Conservation (phyloP, 1,140 invertebrate genomes). For the Atta cephalotes region DNA sequence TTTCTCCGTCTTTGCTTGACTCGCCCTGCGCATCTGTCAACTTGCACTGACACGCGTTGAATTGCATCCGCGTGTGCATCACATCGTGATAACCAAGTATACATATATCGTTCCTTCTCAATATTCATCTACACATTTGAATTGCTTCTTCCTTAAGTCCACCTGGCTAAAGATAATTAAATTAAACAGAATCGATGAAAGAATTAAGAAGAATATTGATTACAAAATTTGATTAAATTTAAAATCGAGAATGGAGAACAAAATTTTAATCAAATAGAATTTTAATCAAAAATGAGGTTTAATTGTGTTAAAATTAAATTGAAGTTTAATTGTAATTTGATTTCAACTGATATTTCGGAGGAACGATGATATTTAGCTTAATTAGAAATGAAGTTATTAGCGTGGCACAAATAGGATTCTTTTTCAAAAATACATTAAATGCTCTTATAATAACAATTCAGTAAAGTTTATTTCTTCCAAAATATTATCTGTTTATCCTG, state of each 20-base stretch:
- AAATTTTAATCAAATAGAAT: background rate
- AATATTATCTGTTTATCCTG: background rate
- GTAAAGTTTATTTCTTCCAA: background rate
- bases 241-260: background rate
- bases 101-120: background rate
- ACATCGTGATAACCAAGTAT: constrained; percentile 12
- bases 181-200: background rate
- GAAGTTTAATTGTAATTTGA: background rate
- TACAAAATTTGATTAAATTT: background rate
- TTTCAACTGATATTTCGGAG: background rate
- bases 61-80: constrained; percentile 12
- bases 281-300: background rate
- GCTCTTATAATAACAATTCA: background rate
- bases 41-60: constrained; percentile 19
- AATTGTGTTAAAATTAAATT: constrained; percentile 14
- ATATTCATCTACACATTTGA: background rate
- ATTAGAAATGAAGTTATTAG: background rate
- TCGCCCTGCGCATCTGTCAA: background rate
- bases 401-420: background rate
- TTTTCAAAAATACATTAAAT: background rate
- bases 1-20: constrained; percentile 32
- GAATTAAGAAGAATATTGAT: background rate
- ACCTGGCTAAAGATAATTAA: background rate
- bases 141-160: background rate
- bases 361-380: background rate